These are phyloP conservation scores for Molothrus aeneus DNA, from an alignment of 2,797 vertebrate genomes.

Conservation along the genomic window DNA sequence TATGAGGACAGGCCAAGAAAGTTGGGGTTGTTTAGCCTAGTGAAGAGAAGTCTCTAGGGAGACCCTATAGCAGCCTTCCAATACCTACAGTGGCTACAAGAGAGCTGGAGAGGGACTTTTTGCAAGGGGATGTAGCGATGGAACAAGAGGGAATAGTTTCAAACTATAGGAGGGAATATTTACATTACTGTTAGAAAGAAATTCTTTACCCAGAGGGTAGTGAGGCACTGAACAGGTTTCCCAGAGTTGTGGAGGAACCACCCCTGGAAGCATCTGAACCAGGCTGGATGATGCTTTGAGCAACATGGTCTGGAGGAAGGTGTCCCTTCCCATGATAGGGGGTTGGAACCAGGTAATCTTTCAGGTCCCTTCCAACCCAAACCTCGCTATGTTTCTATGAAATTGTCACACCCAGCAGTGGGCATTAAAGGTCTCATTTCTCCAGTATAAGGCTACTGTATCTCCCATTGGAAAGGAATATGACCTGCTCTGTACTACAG, in stretches of 20 bases:
- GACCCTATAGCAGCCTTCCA: background rate
- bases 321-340: background rate
- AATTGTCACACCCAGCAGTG: background rate
- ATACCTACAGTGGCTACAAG: background rate
- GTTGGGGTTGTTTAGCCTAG: background rate
- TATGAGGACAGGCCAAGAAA: background rate
- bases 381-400: background rate
- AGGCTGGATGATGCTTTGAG: background rate
- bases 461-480: background rate
- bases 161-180: background rate
- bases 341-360: fast-evolving
- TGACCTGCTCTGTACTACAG: background rate
- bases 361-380: background rate
- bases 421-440: background rate
- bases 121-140: background rate
- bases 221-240: background rate
- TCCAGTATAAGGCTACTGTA: background rate
- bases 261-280: background rate
- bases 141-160: background rate
- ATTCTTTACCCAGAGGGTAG: background rate
- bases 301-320: background rate
- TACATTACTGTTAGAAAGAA: background rate
- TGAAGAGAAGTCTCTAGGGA: background rate
- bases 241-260: background rate
- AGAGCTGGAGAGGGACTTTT: background rate